Evolutionary conservation across 2,888 invertebrate genomes (phyloP).

Genomic region (Mesorhabditis sp.): DNA sequence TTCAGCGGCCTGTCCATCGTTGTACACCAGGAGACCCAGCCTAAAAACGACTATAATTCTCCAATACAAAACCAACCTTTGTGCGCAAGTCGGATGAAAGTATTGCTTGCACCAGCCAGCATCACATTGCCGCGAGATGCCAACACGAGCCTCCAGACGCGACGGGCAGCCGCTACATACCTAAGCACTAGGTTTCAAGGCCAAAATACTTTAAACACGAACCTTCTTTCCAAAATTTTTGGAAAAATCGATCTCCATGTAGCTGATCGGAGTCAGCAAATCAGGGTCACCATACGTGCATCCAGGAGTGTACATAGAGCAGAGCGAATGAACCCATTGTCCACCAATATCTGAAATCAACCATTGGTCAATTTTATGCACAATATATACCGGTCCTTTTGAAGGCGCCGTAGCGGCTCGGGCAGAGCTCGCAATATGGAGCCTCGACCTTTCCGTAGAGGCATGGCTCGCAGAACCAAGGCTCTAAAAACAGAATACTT

Average conservation of each 20-base stretch:
- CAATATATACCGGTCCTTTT: constrained; percentile 71
- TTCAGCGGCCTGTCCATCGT: constrained; percentile 21
- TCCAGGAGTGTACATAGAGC: constrained; percentile 93
- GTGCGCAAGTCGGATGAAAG: constrained; percentile 87
- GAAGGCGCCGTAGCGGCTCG: constrained; percentile 79
- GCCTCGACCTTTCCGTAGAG: constrained; percentile 61
- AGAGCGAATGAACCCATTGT: constrained; percentile 91
- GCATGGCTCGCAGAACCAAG: constrained; percentile 99
- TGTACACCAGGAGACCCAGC: constrained; percentile 45
- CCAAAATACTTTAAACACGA: not conserved
- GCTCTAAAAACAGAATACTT: constrained; percentile 66
- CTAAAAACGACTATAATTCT: constrained; percentile 21
- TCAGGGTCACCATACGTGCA: constrained; percentile 93
- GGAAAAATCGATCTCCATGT: constrained; percentile 95
- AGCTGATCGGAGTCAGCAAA: constrained; percentile 79
- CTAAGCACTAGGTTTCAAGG: constrained; percentile 42
- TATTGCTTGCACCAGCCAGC: constrained; percentile 95
- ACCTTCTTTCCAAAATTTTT: constrained; percentile 82
- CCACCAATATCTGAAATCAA: constrained; percentile 42
- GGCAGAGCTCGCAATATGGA: constrained; percentile 89
- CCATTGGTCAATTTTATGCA: not conserved
- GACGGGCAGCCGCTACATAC: constrained; percentile 86
- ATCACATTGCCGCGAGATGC: constrained; percentile 93
- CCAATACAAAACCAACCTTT: constrained; percentile 32
- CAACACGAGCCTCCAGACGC: constrained; percentile 79